Conservation (phyloP, 64 coral and sea anemone genomes). For the Stichodactyla helianthus region DNA sequence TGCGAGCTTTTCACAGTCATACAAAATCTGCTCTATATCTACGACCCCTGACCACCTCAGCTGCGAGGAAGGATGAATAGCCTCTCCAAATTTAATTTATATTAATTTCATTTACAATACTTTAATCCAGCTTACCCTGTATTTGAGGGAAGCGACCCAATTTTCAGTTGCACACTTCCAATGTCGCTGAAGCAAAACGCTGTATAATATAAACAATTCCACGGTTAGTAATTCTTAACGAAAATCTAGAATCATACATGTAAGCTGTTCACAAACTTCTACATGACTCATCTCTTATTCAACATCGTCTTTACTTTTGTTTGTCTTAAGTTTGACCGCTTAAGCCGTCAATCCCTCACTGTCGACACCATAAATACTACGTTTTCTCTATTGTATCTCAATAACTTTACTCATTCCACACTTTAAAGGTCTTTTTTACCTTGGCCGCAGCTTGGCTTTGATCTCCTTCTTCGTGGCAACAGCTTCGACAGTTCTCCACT, state of each 20-base stretch:
- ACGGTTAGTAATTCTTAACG: not conserved
- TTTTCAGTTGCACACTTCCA: constrained; percentile 99
- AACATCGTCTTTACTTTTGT: not conserved
- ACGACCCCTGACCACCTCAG: no score
- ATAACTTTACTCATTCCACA: not conserved
- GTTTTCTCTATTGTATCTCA: not conserved
- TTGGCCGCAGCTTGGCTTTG: constrained; percentile 60
- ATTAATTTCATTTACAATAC: no score
- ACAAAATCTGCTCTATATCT: no score
- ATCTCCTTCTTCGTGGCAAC: constrained; percentile 85
- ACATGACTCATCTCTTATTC: not conserved
- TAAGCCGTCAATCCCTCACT: not conserved
- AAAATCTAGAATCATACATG: not conserved
- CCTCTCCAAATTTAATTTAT: no score
- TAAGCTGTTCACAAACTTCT: not conserved
- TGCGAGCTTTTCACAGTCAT: no score
- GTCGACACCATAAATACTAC: not conserved
- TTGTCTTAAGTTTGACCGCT: not conserved
- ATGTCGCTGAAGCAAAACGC: constrained; percentile 77
- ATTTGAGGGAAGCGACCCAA: constrained; percentile 99
- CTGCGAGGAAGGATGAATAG: no score
- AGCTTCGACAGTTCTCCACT: constrained; percentile 73
- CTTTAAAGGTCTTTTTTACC: constrained; percentile 30
- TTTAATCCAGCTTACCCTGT: constrained; percentile 61
- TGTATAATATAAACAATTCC: not conserved